A percentile compares a stretch with the other conserved stretches of the same genome.
These are phyloP conservation scores for Forpus xanthops DNA, from an alignment of 2,797 vertebrate genomes.

Conservation along the genomic window DNA sequence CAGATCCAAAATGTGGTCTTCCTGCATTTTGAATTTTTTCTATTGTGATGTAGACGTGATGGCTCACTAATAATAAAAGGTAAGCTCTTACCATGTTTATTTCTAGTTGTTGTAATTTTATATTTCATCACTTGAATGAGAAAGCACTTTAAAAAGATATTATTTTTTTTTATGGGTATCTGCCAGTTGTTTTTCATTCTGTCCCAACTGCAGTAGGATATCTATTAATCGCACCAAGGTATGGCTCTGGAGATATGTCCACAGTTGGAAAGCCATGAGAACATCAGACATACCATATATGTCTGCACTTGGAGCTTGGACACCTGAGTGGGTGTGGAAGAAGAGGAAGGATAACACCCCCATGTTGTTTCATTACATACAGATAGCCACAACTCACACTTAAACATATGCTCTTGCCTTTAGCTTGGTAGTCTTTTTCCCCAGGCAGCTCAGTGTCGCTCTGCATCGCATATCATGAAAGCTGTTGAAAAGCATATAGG, in stretches of 20 bases:
- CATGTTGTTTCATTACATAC: not conserved
- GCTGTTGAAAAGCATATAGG: not conserved
- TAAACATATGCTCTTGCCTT: not conserved
- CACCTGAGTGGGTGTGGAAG: not conserved
- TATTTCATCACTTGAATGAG: not conserved
- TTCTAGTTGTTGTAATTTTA: not conserved
- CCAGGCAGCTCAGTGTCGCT: not conserved
- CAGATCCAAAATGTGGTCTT: not conserved
- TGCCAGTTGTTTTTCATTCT: not conserved
- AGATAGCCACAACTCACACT: slow-evolving; percentile 27
- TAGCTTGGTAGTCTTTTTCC: not conserved
- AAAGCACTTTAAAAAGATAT: not conserved
- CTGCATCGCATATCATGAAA: not conserved
- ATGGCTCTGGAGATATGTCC: not conserved
- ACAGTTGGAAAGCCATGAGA: not conserved
- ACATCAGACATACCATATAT: not conserved
- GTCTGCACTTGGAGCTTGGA: not conserved
- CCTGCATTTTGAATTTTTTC: not conserved
- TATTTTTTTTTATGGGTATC: not conserved
- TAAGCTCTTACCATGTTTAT: not conserved
- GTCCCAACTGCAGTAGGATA: not conserved
- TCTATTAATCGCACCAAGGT: not conserved
- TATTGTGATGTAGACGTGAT: not conserved
- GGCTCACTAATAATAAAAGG: not conserved
- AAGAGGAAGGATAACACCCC: not conserved